Evolutionary conservation across 2,888 invertebrate genomes (phyloP), one percentile per base, ranked within the genome.

Genomic region (Drosophila buzzatii): DNA sequence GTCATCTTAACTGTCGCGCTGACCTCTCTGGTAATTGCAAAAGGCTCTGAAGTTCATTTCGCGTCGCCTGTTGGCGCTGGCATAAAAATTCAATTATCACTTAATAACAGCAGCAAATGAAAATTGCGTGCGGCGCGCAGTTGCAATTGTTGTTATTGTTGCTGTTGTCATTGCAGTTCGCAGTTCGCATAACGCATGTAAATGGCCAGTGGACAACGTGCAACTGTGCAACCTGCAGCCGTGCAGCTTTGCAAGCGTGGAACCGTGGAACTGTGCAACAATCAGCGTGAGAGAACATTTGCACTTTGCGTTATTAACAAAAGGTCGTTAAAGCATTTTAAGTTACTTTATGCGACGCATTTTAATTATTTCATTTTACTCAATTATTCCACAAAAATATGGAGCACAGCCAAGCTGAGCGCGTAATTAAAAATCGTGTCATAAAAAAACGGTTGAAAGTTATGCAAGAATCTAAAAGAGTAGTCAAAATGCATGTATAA

Each of bases 1-100:
- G 47, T 51, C 56, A 67, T 58, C 73, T 77, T 53, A 37, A 35
- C 45, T 27, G 44, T 52, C 56, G 18, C 31, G 23, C 27, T 37
- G 67, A 58, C 42, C 52, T 58, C 41, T 64, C 41, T 56, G 64
- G 64, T 77, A 66, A 80, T 65, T 64, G 70, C 52, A 16, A 61
- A 70, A 62, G 66, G 52, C 47, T 58, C 59, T 66, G 74, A 78
- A 69, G 63, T 78, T 60, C 61, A 81, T 69, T 81, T 74, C 37
- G 52, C 58, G 51, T 53, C 56, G 63, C 59, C 64, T 62, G 61
- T 77, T 76, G 66, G 78, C 73, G 76, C 68, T 51, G 85, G 81
- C 89, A 85, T 81, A 85, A 84, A 87, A 87, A 88, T 87, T 90
- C 90, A 87, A 87, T 87, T 87, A 87, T 88, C 87, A 89, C 87